Base-by-base conservation (phyloP, 2,888 invertebrate genomes). In the Cremastobaeus sp. region DNA sequence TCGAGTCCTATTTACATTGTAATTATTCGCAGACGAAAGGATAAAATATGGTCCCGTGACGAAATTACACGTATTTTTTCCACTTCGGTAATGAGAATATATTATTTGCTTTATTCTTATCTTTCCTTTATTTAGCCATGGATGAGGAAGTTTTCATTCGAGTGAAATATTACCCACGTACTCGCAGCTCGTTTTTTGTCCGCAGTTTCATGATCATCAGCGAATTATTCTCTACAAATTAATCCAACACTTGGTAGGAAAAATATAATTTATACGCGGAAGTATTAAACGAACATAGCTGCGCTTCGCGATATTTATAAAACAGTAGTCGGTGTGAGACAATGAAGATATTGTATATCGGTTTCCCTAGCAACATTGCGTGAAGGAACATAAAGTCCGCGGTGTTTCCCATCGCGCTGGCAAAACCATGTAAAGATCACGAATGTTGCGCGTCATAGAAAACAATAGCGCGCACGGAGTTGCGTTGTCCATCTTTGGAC, bases 401-500 rank as follows among this genome's bases (percentile, higher is more conserved):
- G 59, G 64, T 69, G 69, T 69, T 57, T 70, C 70, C 65, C 70
- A 74, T 74, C 74, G 65, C 57, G 74, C 69, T 47, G 45, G 59
- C 48, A 28, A 57, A 64, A 62, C 48, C 60, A 30, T 45, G 54
- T 65, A 54, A 65, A 64, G 64, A 74, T 69, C 52, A 54, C 65
- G 70, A 45, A 62, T 65, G 57, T 50, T 66, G 30, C 54, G 25
- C 62, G 64, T 70, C 70, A 60, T 62, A 66, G 70, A 66, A 75
- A 75, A 75, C 75, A 75, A 75, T 75, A 68, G 71, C 50, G 70
- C 66, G 66, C 55, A 62, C 59, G 62, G 64, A 54, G 65, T 65
- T 75, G 41, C 8, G 54, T 43, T 76, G 65, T 74, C 69, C 62
- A 50, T 72, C 60, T 73, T 72, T 70, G 68, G 81, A 81, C 82